phyloP scores from a whole-genome alignment of 2,113 vertebrate species.

The Poeciliopsis occidentalis region DNA sequence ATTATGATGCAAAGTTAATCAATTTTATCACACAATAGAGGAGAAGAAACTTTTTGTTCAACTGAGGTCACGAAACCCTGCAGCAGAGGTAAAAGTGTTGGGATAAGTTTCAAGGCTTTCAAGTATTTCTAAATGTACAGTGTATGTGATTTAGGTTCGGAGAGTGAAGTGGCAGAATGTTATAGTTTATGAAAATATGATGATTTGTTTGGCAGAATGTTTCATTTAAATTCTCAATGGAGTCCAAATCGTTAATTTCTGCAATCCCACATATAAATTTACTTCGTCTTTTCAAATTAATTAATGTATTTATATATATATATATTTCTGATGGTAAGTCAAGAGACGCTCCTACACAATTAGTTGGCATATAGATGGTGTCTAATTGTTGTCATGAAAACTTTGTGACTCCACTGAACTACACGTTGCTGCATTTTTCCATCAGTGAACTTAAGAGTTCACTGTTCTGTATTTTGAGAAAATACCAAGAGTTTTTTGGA shows the following conservation, averaged over 20 bases:
- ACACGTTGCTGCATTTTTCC: too few relatives aligned
- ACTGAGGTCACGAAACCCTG: constrained; percentile 56
- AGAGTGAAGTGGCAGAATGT: not conserved
- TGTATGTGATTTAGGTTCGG: not conserved
- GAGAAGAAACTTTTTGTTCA: constrained; percentile 38
- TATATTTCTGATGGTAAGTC: too few relatives aligned
- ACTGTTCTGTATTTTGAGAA: too few relatives aligned
- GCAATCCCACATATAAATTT: too few relatives aligned
- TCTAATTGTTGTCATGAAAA: too few relatives aligned
- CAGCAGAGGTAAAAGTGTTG: constrained; percentile 35
- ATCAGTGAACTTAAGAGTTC: too few relatives aligned
- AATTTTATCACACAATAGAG: constrained; percentile 68
- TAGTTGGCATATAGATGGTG: too few relatives aligned
- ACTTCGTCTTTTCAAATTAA: not conserved
- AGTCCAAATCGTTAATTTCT: not conserved
- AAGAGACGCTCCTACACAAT: too few relatives aligned
- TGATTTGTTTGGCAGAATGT: not conserved
- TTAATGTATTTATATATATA: not conserved
- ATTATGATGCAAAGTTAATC: constrained; percentile 79
- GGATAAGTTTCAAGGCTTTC: constrained; percentile 21
- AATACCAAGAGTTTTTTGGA: too few relatives aligned
- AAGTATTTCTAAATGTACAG: constrained; percentile 18
- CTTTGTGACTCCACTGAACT: too few relatives aligned
- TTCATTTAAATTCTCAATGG: not conserved
- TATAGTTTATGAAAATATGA: not conserved